phyloP scores from a whole-genome alignment of 1,140 invertebrate genomes.

The Tetranychus urticae region DNA sequence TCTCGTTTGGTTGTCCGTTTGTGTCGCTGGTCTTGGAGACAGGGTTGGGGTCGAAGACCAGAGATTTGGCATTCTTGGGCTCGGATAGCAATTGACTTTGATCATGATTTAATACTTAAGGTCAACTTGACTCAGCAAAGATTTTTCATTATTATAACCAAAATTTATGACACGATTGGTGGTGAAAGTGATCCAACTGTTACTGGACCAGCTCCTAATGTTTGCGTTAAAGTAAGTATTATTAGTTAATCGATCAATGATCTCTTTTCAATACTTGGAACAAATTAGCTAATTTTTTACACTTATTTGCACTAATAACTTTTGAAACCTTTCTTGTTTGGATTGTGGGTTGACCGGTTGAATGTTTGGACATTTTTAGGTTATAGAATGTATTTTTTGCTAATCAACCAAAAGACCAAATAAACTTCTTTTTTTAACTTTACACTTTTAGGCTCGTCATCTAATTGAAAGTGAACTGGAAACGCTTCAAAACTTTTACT shows the following conservation, averaged over 20 bases:
- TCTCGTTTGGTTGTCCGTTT: constrained; percentile 10
- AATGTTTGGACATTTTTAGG: no score
- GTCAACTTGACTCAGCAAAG: constrained; percentile 1
- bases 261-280: neutral
- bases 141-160: constrained; percentile 5
- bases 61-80: constrained; percentile 5
- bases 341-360: no score
- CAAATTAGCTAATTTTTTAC: no score
- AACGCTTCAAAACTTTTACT: constrained; percentile 21
- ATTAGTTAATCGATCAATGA: neutral
- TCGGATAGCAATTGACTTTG: constrained; percentile 12
- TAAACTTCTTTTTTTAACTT: no score
- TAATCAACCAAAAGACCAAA: no score
- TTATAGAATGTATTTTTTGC: no score
- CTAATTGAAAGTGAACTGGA: constrained; percentile 22
- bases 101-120: constrained; percentile 11
- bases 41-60: constrained; percentile 11
- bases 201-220: constrained; percentile 7
- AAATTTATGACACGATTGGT: constrained; percentile 6
- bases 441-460: constrained; percentile 19
- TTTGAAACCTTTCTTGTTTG: no score
- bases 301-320: no score
- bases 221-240: constrained; percentile 12
- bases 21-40: constrained; percentile 10
- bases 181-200: neutral